phyloP scores from a whole-genome alignment of 2,888 invertebrate genomes.

The Eurois occulta region DNA sequence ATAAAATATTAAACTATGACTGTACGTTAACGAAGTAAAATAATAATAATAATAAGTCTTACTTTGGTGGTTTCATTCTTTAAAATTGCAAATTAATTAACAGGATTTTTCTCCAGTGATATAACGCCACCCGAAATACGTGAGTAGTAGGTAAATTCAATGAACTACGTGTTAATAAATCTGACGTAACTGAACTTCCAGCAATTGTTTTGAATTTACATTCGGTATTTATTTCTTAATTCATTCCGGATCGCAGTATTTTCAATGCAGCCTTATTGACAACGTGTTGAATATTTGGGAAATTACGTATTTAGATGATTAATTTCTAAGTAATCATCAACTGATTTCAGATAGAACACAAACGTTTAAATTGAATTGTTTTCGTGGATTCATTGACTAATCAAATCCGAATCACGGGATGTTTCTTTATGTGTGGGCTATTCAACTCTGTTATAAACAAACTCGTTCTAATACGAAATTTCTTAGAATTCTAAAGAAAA shows the following conservation, averaged over 20 bases:
- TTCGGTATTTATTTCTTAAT: background rate
- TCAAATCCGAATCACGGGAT: conserved; percentile 36
- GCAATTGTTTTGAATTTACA: background rate
- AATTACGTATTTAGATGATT: background rate
- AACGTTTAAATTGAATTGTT: conserved; percentile 3
- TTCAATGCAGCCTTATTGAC: background rate
- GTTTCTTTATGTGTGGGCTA: conserved; percentile 27
- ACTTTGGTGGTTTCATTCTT: conserved; percentile 30
- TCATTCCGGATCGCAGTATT: background rate
- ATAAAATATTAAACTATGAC: conserved; percentile 52
- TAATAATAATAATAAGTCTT: conserved; percentile 47
- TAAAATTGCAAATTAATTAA: background rate
- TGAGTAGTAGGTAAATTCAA: background rate
- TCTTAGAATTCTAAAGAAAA: conserved; percentile 46
- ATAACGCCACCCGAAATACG: background rate
- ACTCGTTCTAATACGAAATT: conserved; percentile 30
- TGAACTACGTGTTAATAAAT: background rate
- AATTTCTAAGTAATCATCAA: background rate
- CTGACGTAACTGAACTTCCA: background rate
- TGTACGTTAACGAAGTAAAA: conserved; percentile 52
- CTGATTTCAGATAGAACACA: background rate
- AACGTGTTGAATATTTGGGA: background rate
- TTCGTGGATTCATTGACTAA: conserved; percentile 31
- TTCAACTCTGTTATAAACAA: conserved; percentile 50
- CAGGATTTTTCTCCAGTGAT: background rate